Base-by-base conservation (phyloP, 2,888 invertebrate species). In the Eristalis pertinax region DNA sequence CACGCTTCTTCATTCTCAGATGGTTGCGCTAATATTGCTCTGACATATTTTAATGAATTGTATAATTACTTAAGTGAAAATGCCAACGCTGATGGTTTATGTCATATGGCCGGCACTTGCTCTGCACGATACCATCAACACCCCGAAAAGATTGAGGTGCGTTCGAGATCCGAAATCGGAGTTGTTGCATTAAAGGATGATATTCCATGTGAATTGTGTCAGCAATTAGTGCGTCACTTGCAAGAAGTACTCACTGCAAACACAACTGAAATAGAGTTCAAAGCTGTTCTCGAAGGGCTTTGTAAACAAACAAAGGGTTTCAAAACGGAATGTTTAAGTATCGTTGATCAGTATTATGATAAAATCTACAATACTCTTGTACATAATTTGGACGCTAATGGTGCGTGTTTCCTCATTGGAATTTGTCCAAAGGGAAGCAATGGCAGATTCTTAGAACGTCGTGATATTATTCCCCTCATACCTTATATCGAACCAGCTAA, bases 161-260 rank as follows among this genome's bases (percentile, higher is more conserved):
- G 94, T 7, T 94, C 95, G 1, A 91, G 94, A 79, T 95, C 94
- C 3, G 94, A 94, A 84, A 94, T 94, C 86, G 95, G 95, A 74
- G 93, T 94, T 90, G 93, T 95, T 19, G 93, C 93, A 62, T 91
- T 95, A n/a, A 92, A 91, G 89, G 95, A 95, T 89, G 95, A 96
- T 91, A 94, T 97, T 72, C 96, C 97, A 0, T 98, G 98, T 92
- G 96, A 97, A 90, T 94, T 98, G 77, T 98, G 98, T 92, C 95
- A 97, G 90, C 97, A 97, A 92, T 93, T 98, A 69, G 96, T 98
- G 0, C 93, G 94, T 26, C 97, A 98, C 92, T 94, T 98, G 89
- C 95, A 96, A 85, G 97, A 98, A 91, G 94, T 97, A 7, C 92
- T 98, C 29, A 94, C 97, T 35, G 96, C 98, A 22, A 97, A 98